Evolutionary conservation across 2,113 vertebrate species (phyloP), one percentile per base, ranked within the genome.

Genomic region (Spheniscus mendiculus): DNA sequence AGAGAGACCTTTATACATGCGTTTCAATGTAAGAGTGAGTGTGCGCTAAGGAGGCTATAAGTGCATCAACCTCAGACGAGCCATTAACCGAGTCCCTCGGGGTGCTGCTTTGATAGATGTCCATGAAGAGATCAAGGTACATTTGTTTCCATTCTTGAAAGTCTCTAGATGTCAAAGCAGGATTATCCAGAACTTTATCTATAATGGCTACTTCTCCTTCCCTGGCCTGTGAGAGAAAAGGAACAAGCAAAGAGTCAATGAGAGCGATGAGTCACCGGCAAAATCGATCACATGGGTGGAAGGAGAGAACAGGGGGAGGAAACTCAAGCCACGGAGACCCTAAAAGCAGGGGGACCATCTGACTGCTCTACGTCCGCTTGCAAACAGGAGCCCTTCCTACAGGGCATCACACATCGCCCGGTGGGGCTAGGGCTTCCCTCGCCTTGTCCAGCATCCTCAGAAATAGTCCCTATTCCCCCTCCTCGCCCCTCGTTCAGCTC

Each of bases 11-110:
- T 99, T 99, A 99, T 97, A 99, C 99, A 59, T 99, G 99, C 6
- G 99, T 99, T 98, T 99, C 99, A 87, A 99, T 99, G 98, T 99
- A 99, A 30, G 99, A 99, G 98, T 99, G 99, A 26, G 99, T 99
- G 97, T 99, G 99, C 2, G 99, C 98, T 94, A 99, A 98, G 45
- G 99, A 99, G 74, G 99, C 98, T 92, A 98, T 98, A 58, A 99
- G 98, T 52, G 98, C 98, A 96, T 99, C 99, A 72, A 98, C 98
- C 91, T 99, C 98, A 47, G 98, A 90, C 1, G 98, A 98, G 93
- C 97, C 98, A 94, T 95, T 98, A 87, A 97, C 89, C 94, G 98
- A 98, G 92, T 99, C 98, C 96, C 97, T 97, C 32, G 47, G 71
- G 61, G 96, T 97, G 95, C 97, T 97, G 89, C 97, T 98, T 81